Conservation (phyloP, 1,140 invertebrate genomes). For the Tetragnatha versicolor region DNA sequence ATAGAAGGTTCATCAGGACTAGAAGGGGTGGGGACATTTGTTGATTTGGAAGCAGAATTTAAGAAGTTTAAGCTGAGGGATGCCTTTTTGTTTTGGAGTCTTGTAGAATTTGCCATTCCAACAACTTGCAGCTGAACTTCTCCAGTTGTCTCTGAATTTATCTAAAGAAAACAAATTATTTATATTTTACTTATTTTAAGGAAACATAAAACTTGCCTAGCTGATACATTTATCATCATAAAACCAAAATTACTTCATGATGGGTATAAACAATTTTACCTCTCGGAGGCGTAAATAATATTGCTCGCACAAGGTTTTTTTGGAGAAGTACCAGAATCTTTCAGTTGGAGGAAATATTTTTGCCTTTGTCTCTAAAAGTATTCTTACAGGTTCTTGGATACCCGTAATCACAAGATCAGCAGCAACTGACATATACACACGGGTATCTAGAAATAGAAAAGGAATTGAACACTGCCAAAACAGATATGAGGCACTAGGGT, state of each 20-base stretch:
- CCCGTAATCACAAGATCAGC: constrained; percentile 92
- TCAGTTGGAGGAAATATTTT: constrained; percentile 79
- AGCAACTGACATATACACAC: constrained; percentile 91
- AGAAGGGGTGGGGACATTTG: constrained; percentile 42
- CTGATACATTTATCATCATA: neutral
- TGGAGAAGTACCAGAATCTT: constrained; percentile 88
- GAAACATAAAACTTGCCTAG: neutral
- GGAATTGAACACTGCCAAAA: neutral
- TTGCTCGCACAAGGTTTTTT: constrained; percentile 81
- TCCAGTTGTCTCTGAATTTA: constrained; percentile 15
- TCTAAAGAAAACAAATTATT: constrained; percentile 6
- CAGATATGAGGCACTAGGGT: neutral
- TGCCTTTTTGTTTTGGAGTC: constrained; percentile 46
- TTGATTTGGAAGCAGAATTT: constrained; percentile 27
- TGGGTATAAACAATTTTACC: constrained; percentile 55
- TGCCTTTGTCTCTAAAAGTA: constrained; percentile 92
- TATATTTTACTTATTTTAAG: neutral
- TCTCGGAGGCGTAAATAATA: constrained; percentile 90
- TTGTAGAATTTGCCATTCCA: constrained; percentile 76
- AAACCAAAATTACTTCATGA: neutral
- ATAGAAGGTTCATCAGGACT: constrained; percentile 46
- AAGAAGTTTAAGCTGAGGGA: constrained; percentile 29
- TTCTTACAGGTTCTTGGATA: constrained; percentile 91
- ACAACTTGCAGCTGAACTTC: constrained; percentile 71
- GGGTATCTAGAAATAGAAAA: constrained; percentile 68